Conservation (phyloP, 2,888 invertebrate species). For the Diadegma fenestrale region DNA sequence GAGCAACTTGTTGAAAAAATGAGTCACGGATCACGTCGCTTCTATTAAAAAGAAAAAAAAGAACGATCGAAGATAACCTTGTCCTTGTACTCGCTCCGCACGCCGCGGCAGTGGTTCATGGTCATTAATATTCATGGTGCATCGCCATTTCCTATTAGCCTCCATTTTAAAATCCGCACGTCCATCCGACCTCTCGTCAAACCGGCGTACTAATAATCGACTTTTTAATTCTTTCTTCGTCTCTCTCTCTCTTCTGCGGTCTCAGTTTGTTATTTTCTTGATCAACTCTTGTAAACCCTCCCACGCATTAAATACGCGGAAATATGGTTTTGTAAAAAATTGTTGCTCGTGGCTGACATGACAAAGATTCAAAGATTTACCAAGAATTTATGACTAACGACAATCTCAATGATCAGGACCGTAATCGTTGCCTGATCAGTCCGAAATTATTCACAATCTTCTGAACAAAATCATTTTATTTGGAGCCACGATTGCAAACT, state of each 20-base stretch:
- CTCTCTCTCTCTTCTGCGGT: not conserved
- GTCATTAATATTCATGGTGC: conserved; percentile 65
- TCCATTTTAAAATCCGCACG: conserved; percentile 60
- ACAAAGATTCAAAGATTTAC: not conserved
- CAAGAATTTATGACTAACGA: not conserved
- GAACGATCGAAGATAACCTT: conserved; percentile 56
- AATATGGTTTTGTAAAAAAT: not conserved
- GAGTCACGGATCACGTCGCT: conserved; percentile 47
- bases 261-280: conserved; percentile 2
- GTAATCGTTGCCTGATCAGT: not conserved
- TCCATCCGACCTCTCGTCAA: conserved; percentile 53
- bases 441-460: not conserved
- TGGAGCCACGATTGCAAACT: not conserved
- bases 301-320: conserved; percentile 11
- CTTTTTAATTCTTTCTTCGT: conserved; percentile 22
- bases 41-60: conserved; percentile 10
- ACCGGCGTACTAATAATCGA: conserved; percentile 33
- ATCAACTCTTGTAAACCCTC: not conserved
- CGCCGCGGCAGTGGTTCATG: conserved; percentile 38
- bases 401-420: not conserved
- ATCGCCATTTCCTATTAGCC: conserved; percentile 63
- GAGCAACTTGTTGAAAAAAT: conserved; percentile 24
- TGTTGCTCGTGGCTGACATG: not conserved
- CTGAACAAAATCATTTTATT: not conserved
- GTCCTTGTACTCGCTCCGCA: conserved; percentile 53